These are phyloP conservation scores for Paguma larvata DNA, from an alignment of 2,797 vertebrate species.

Conservation along the genomic window DNA sequence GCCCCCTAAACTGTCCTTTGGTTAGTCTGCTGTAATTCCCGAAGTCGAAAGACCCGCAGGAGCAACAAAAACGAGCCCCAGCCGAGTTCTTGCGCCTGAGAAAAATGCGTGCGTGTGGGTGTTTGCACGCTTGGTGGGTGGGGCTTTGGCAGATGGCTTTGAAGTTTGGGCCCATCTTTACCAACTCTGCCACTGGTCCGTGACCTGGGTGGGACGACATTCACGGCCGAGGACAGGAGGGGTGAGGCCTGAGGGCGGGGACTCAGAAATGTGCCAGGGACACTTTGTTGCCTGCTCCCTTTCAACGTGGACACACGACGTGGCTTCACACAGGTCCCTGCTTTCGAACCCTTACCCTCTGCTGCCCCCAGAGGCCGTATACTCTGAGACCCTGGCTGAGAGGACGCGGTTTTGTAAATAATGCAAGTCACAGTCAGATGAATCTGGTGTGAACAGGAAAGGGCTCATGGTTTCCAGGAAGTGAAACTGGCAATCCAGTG, in stretches of 20 bases:
- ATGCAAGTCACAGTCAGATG: neutral
- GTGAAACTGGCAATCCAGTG: neutral
- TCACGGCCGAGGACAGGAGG: neutral
- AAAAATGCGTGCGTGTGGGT: neutral
- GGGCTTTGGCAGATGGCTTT: neutral
- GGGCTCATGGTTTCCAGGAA: neutral
- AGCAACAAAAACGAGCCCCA: neutral
- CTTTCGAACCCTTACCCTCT: neutral
- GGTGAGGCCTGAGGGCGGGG: neutral
- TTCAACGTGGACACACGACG: neutral
- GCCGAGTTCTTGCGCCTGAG: neutral
- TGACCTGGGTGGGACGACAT: neutral
- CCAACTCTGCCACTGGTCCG: neutral
- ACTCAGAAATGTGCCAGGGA: neutral
- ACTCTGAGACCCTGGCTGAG: neutral
- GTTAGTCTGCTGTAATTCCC: neutral
- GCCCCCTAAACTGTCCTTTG: neutral
- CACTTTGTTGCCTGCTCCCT: neutral
- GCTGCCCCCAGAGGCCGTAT: neutral
- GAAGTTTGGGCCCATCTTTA: constrained; percentile 3
- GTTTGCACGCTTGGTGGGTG: neutral
- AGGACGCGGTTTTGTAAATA: neutral
- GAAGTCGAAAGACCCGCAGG: neutral
- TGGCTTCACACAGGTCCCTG: neutral
- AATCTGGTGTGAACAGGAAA: neutral